phyloP scores from a whole-genome alignment of 2,797 vertebrate genomes.

The Pseudopleuronectes americanus region DNA sequence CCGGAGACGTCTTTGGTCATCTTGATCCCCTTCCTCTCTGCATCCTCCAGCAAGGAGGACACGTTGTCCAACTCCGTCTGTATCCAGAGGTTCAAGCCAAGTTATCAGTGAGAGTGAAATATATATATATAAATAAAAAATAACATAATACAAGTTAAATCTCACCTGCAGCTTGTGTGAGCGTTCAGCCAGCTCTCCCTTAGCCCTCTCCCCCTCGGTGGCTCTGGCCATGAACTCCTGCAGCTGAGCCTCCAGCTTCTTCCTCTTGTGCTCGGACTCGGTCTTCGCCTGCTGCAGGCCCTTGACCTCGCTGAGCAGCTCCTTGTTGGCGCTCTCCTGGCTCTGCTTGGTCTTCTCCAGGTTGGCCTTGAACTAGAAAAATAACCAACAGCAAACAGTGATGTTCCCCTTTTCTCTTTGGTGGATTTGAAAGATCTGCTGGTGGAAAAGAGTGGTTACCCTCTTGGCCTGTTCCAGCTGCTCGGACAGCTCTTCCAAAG shows the following conservation, averaged over 20 bases:
- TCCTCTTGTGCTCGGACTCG: slow-evolving; percentile 96
- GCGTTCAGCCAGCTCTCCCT: slow-evolving; percentile 90
- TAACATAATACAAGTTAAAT: too few relatives aligned
- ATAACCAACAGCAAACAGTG: not conserved
- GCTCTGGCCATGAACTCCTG: slow-evolving; percentile 92
- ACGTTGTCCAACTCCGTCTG: slow-evolving; percentile 96
- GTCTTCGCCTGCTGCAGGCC: slow-evolving; percentile 92
- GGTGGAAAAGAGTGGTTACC: slow-evolving; percentile 73
- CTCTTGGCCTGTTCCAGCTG: slow-evolving; percentile 98
- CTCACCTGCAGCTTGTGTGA: slow-evolving; percentile 91
- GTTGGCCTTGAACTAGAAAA: slow-evolving; percentile 91
- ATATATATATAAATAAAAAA: too few relatives aligned
- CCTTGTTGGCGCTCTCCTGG: slow-evolving; percentile 95
- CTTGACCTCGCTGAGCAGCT: slow-evolving; percentile 93
- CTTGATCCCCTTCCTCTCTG: slow-evolving; percentile 97
- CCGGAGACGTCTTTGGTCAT: slow-evolving; percentile 91
- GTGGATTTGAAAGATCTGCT: not conserved
- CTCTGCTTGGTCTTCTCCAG: slow-evolving; percentile 98
- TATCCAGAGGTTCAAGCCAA: slow-evolving; percentile 18
- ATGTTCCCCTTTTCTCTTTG: not conserved
- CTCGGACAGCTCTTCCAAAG: slow-evolving; percentile 94
- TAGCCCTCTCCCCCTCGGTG: slow-evolving; percentile 89
- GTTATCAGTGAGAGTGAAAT: not conserved
- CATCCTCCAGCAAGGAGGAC: slow-evolving; percentile 91
- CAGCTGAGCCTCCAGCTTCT: slow-evolving; percentile 94